phyloP scores from a whole-genome alignment of 2,888 invertebrate genomes.

The Tortricodes alternella region DNA sequence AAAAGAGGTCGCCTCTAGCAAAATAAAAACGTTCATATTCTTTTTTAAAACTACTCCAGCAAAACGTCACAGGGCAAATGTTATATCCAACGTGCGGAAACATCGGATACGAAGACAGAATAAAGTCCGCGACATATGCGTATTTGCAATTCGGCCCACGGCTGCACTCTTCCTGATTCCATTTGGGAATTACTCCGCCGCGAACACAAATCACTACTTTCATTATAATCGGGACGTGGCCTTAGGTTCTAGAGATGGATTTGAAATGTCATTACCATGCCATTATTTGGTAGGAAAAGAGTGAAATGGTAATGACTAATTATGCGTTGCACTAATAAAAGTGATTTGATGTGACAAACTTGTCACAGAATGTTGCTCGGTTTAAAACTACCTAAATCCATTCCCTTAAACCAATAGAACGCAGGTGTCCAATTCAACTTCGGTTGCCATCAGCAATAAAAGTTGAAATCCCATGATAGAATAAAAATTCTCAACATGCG shows the following conservation, averaged over 20 bases:
- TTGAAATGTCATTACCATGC: neutral
- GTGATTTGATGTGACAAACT: neutral
- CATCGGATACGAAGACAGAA: conserved; percentile 40
- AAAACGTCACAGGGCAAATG: neutral
- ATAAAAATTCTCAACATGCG: conserved; percentile 78
- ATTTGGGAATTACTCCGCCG: conserved; percentile 79
- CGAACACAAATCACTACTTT: conserved; percentile 78
- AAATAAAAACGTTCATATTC: too few species aligned
- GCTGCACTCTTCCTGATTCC: conserved; percentile 80
- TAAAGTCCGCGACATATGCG: conserved; percentile 72
- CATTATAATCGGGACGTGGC: conserved; percentile 51
- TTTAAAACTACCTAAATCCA: conserved; percentile 19
- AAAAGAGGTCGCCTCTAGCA: too few species aligned
- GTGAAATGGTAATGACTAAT: neutral
- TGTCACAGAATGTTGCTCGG: too few species aligned
- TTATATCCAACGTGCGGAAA: conserved; percentile 7
- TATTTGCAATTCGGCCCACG: conserved; percentile 77
- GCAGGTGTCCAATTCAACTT: conserved; percentile 48
- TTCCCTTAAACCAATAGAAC: conserved; percentile 25
- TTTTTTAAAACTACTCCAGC: neutral
- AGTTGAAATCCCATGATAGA: conserved; percentile 76
- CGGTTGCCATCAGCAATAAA: conserved; percentile 61
- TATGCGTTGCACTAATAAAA: neutral
- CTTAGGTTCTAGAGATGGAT: conserved; percentile 9
- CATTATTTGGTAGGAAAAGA: neutral